Conservation (phyloP, 2,888 invertebrate species). For the Hecatera dysodea region DNA sequence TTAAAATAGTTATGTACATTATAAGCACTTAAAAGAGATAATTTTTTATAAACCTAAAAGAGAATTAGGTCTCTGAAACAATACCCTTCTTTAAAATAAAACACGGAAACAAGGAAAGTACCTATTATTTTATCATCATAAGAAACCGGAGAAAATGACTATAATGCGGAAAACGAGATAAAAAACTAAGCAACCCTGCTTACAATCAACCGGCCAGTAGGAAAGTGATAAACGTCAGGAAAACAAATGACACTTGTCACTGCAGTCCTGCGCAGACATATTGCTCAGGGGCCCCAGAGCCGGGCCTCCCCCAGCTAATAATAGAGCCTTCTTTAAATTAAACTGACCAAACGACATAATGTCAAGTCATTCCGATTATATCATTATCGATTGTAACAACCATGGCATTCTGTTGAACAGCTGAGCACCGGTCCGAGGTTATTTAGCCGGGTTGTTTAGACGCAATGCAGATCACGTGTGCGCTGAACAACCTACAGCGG, state of each 20-base stretch:
- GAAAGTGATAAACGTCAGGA: slow-evolving; percentile 59
- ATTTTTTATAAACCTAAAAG: not conserved
- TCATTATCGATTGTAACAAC: slow-evolving; percentile 85
- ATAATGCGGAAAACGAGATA: slow-evolving; percentile 16
- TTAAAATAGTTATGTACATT: too few relatives aligned
- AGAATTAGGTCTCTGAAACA: not conserved
- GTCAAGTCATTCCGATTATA: slow-evolving; percentile 78
- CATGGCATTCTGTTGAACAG: slow-evolving; percentile 83
- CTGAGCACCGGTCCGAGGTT: slow-evolving; percentile 85
- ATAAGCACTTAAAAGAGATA: slow-evolving; percentile 8
- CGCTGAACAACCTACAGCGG: slow-evolving; percentile 83
- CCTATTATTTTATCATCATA: not conserved
- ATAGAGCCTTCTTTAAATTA: slow-evolving; percentile 43
- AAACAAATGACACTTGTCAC: slow-evolving; percentile 43
- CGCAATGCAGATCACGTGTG: slow-evolving; percentile 91
- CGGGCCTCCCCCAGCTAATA: slow-evolving; percentile 38
- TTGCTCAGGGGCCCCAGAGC: slow-evolving; percentile 5
- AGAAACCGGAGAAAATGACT: slow-evolving; percentile 4
- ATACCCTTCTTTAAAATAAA: not conserved
- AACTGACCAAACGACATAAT: slow-evolving; percentile 54
- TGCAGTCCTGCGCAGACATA: slow-evolving; percentile 47
- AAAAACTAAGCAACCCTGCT: slow-evolving; percentile 25
- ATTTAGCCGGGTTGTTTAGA: slow-evolving; percentile 89
- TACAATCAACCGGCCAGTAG: slow-evolving; percentile 43
- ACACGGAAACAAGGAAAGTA: not conserved